These are phyloP conservation scores for Amphiprion clarkii DNA, from an alignment of 2,797 vertebrate species.

Conservation along the genomic window DNA sequence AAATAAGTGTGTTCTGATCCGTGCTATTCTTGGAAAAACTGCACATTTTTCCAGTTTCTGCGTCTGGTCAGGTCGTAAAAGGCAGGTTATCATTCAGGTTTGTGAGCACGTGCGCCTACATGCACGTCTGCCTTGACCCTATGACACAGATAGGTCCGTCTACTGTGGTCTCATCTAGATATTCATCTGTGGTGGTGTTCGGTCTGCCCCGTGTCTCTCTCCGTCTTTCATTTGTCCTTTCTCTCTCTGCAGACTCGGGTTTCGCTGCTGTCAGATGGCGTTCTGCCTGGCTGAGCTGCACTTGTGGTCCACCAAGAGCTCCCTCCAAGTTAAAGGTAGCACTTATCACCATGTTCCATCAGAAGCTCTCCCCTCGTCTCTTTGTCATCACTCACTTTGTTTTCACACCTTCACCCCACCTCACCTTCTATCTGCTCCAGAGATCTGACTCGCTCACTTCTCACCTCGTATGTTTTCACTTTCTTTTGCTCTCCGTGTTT, in stretches of 20 bases:
- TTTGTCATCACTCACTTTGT: constrained; percentile 77
- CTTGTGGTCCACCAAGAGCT: constrained; percentile 95
- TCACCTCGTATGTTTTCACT: constrained; percentile 46
- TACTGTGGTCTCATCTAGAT: constrained; percentile 58
- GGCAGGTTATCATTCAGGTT: neutral
- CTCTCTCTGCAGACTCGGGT: constrained; percentile 78
- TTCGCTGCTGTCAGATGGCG: constrained; percentile 90
- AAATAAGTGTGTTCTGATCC: too few relatives aligned
- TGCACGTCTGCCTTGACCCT: constrained; percentile 41
- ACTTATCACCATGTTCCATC: constrained; percentile 75
- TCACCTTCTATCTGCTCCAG: constrained; percentile 23
- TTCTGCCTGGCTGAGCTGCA: constrained; percentile 96
- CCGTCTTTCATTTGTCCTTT: constrained; percentile 53
- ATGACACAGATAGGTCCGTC: constrained; percentile 12
- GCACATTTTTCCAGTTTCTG: neutral
- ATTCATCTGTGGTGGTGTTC: constrained; percentile 64
- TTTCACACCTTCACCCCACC: constrained; percentile 55
- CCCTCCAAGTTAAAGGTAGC: constrained; percentile 88
- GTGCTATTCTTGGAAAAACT: too few relatives aligned
- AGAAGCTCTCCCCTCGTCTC: constrained; percentile 29
- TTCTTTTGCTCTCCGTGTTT: constrained; percentile 12
- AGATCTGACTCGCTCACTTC: constrained; percentile 42
- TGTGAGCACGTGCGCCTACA: constrained; percentile 21
- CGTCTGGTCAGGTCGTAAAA: neutral
- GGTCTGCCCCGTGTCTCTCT: constrained; percentile 38